Conservation (phyloP, 2,113 vertebrate genomes). For the Psittacula cyanocephala region DNA sequence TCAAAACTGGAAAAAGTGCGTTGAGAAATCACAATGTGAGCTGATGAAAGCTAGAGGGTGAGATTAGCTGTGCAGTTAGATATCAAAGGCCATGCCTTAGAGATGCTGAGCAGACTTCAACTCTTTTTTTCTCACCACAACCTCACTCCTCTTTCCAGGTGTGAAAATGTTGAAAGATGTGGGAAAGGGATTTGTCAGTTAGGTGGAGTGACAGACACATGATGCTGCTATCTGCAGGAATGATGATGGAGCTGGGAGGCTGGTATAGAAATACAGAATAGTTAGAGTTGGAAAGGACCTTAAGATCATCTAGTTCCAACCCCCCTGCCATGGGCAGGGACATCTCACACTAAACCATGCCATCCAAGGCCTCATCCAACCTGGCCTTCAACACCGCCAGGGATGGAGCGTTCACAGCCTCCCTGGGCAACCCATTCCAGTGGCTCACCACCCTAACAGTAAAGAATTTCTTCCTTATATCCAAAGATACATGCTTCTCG, state of each 20-base stretch:
- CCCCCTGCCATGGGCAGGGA: background rate
- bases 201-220: background rate
- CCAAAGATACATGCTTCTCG: background rate
- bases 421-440: background rate
- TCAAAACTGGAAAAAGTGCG: background rate
- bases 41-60: background rate
- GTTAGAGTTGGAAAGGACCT: background rate
- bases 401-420: background rate
- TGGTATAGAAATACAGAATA: background rate
- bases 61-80: background rate
- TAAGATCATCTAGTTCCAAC: background rate
- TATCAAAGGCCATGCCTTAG: background rate
- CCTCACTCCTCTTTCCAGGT: background rate
- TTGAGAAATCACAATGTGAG: background rate
- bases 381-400: background rate
- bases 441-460: background rate
- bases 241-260: background rate
- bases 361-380: background rate
- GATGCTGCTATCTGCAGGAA: background rate
- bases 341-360: background rate
- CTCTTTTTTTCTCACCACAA: background rate
- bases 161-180: background rate
- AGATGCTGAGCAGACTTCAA: background rate
- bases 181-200: background rate
- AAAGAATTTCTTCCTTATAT: background rate